Evolutionary conservation across 1,140 invertebrate genomes (phyloP), one percentile per base, ranked within the genome.

Genomic region (Cyclargus thomasi): DNA sequence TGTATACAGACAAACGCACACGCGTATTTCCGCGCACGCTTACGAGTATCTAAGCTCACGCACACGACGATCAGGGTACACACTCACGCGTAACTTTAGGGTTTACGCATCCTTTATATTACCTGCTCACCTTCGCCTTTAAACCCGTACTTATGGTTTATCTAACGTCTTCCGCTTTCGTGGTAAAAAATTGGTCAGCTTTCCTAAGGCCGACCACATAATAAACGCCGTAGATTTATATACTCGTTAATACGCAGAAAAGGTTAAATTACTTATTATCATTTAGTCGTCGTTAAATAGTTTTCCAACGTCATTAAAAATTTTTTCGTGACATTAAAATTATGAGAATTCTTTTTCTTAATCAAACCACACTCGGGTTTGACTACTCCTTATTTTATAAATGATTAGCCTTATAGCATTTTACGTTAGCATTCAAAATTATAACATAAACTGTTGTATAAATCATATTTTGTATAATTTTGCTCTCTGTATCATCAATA

Each of bases 111-210:
- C 83, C 79, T 85, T 77, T 79, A 77, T 76, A 78, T 78, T 70
- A 82, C 78, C 76, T 73, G 81, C 83, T 86, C 72, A 78, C 82
- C 81, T 86, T 86, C 81, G 66, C 74, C 71, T 76, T 79, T 82
- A 73, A 77, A 77, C 78, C 77, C 70, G 74, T 76, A 77, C 74
- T 74, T 75, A 75, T 69, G 77, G 75, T 76, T 78, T 70, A 67
- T 76, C 75, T 74, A 80, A 80, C 74, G 76, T 76, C 77, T 90
- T 88, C 87, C 85, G 83, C 80, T 87, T 86, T 88, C 81, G 76
- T 81, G 81, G 29, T 70, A 36, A 75, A 78, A 72, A 78, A 77
- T 70, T 72, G 69, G 78, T 72, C 76, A 75, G 86, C 85, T 86
- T 86, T 85, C 85, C 63, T 88, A 81, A 90, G 86, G 88, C 72